Conservation (phyloP, 1,140 invertebrate genomes). For the Laupala kohalensis region DNA sequence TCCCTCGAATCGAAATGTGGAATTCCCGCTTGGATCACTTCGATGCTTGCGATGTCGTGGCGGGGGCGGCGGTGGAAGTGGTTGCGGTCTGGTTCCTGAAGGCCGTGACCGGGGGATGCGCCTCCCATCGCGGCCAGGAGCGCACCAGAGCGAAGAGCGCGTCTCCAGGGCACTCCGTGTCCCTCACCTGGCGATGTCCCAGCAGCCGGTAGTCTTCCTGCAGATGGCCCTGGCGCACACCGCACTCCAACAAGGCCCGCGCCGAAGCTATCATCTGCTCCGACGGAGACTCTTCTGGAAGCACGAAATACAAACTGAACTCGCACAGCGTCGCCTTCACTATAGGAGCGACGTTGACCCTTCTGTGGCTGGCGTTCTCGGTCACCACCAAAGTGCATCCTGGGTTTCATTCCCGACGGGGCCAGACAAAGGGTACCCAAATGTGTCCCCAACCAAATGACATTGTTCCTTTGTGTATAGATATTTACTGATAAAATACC, state of each 20-base stretch:
- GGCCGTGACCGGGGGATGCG: neutral
- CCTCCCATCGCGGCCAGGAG: constrained; percentile 45
- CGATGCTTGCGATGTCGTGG: too few relatives aligned
- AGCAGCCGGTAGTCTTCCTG: constrained; percentile 44
- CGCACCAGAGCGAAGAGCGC: constrained; percentile 43
- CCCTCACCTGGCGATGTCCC: constrained; percentile 50
- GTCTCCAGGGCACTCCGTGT: constrained; percentile 55
- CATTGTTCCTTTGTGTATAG: too few relatives aligned
- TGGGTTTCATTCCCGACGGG: too few relatives aligned
- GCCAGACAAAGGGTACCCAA: too few relatives aligned
- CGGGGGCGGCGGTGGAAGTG: neutral
- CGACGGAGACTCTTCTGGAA: constrained; percentile 30
- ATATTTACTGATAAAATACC: too few relatives aligned
- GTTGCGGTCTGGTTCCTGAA: neutral
- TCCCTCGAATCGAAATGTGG: too few relatives aligned
- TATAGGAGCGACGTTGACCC: neutral
- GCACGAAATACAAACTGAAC: neutral
- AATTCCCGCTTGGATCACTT: too few relatives aligned
- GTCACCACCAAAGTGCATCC: too few relatives aligned
- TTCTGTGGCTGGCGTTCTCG: too few relatives aligned
- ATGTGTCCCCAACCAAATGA: too few relatives aligned
- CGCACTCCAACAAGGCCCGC: constrained; percentile 43
- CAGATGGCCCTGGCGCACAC: constrained; percentile 43
- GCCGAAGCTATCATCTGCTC: constrained; percentile 41
- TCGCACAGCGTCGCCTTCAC: too few relatives aligned